These are phyloP conservation scores for Kradibia gibbosae DNA, from an alignment of 1,140 invertebrate species.

Conservation along the genomic window DNA sequence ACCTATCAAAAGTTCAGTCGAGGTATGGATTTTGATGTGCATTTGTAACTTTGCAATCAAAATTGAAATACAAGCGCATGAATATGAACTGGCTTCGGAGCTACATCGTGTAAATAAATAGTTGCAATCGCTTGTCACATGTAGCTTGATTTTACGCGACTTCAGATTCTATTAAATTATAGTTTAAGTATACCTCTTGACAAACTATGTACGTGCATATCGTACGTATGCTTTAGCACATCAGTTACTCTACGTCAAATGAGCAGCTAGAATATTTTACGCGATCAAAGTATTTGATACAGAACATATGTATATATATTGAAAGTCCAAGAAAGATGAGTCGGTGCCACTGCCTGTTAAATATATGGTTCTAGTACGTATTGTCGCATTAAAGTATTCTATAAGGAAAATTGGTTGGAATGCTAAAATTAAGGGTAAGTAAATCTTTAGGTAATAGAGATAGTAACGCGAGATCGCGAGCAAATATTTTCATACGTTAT, in stretches of 20 bases:
- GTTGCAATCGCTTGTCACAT: neutral
- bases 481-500: too few species aligned
- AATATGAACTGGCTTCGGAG: neutral
- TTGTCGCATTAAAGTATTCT: too few species aligned
- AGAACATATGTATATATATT: too few species aligned
- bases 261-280: neutral
- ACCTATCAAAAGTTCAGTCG: neutral
- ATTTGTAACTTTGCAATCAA: neutral
- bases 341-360: too few species aligned
- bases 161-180: neutral
- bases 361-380: too few species aligned
- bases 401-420: too few species aligned
- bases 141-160: neutral
- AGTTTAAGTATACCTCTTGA: neutral
- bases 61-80: neutral
- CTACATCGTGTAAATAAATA: conserved; percentile 21
- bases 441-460: too few species aligned
- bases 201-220: too few species aligned
- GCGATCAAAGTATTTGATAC: neutral
- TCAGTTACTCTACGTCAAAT: neutral
- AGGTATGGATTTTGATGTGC: neutral
- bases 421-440: too few species aligned
- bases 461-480: too few species aligned
- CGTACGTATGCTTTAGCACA: neutral
- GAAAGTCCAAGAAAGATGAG: too few species aligned